phyloP scores from a whole-genome alignment of 2,113 vertebrate genomes.

The Rattus norvegicus region DNA sequence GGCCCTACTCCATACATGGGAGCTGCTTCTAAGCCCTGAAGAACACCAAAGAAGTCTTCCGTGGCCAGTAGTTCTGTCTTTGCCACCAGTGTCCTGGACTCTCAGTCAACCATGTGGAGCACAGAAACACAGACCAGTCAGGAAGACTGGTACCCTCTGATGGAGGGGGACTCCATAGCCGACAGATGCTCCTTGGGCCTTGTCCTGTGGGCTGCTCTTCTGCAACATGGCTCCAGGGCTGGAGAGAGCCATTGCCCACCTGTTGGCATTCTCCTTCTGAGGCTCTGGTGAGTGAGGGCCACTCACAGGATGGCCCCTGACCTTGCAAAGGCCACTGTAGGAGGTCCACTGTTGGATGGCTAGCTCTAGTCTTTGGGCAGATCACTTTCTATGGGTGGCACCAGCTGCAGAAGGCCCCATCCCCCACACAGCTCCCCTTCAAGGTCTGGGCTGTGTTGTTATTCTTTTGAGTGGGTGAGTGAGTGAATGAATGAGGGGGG shows the following conservation, averaged over 20 bases:
- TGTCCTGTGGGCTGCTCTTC: not conserved
- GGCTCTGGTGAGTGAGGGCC: not conserved
- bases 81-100: no score
- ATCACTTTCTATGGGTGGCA: not conserved
- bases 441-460: not conserved
- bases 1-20: not conserved
- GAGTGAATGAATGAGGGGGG: not conserved
- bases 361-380: not conserved
- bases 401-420: not conserved
- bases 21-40: not conserved
- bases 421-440: not conserved
- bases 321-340: not conserved
- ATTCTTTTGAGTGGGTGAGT: not conserved
- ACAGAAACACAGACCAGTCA: not conserved
- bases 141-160: not conserved
- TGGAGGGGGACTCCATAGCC: not conserved
- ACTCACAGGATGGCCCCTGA: not conserved
- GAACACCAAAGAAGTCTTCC: not conserved
- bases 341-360: not conserved
- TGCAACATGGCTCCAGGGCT: rapidly evolving
- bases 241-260: no score
- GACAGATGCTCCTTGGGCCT: not conserved
- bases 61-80: not conserved
- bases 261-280: not conserved
- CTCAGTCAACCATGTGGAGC: not conserved